phyloP scores from a whole-genome alignment of 2,888 invertebrate species.

The Parnassius smintheus region DNA sequence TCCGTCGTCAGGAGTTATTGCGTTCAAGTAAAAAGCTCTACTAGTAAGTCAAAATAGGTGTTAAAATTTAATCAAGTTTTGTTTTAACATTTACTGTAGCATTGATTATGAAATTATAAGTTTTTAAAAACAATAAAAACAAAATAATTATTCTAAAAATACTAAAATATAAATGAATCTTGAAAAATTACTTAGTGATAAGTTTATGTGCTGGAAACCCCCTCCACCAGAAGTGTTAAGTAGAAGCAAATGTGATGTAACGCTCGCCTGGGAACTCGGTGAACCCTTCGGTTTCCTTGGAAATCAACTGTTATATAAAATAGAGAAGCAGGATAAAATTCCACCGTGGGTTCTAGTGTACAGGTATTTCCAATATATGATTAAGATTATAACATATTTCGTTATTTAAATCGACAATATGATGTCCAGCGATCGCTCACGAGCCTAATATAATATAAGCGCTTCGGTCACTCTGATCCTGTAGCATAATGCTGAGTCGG shows the following conservation, averaged over 20 bases:
- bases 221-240: conserved; percentile 45
- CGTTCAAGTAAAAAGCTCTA: background rate
- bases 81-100: too few species aligned
- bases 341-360: conserved; percentile 67
- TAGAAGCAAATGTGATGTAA: conserved; percentile 48
- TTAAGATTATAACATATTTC: too few species aligned
- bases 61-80: too few species aligned
- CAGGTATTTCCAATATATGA: conserved; percentile 42
- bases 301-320: conserved; percentile 49
- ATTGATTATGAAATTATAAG: too few species aligned
- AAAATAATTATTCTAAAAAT: background rate
- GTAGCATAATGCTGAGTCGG: too few species aligned
- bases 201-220: conserved; percentile 53
- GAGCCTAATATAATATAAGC: too few species aligned
- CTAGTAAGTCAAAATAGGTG: too few species aligned
- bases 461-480: too few species aligned
- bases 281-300: conserved; percentile 49
- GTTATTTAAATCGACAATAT: too few species aligned
- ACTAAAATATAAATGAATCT: conserved; percentile 37
- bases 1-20: background rate
- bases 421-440: too few species aligned
- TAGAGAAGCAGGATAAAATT: conserved; percentile 64
- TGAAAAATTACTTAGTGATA: conserved; percentile 42
- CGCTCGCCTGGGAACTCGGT: conserved; percentile 46
- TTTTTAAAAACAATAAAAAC: background rate